A percentile compares a stretch with the other conserved stretches of the same genome.
Evolutionary conservation across 2,113 vertebrate genomes (phyloP).

Genomic region (Vombatus ursinus): DNA sequence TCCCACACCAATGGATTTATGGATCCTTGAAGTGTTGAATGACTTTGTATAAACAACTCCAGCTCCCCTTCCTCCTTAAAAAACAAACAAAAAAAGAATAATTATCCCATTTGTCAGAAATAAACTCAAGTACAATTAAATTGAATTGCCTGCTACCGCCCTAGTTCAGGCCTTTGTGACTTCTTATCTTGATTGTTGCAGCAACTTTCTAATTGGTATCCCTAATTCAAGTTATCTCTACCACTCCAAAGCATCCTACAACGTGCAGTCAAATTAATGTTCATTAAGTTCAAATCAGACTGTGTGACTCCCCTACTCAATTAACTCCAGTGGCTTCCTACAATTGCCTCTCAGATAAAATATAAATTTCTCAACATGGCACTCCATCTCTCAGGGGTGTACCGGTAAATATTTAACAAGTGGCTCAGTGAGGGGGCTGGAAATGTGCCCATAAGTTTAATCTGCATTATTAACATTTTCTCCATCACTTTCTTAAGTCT

Average conservation of each 20-base stretch:
- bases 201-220: neutral
- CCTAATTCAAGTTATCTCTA: neutral
- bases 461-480: neutral
- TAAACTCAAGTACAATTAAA: neutral
- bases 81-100: neutral
- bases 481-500: neutral
- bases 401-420: neutral
- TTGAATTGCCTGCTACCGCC: neutral
- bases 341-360: neutral
- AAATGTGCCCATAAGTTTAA: neutral
- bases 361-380: neutral
- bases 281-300: neutral
- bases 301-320: neutral
- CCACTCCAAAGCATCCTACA: neutral
- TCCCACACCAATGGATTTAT: neutral
- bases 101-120: neutral
- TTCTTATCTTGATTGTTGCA: neutral
- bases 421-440: neutral
- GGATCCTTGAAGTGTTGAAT: neutral
- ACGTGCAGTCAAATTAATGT: neutral
- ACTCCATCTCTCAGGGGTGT: neutral
- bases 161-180: neutral
- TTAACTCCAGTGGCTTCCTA: neutral
- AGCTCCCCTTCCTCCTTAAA: neutral
- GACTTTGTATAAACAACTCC: neutral